These are phyloP conservation scores for Drosophila kanekoi DNA, from an alignment of 2,888 invertebrate species.

Conservation along the genomic window DNA sequence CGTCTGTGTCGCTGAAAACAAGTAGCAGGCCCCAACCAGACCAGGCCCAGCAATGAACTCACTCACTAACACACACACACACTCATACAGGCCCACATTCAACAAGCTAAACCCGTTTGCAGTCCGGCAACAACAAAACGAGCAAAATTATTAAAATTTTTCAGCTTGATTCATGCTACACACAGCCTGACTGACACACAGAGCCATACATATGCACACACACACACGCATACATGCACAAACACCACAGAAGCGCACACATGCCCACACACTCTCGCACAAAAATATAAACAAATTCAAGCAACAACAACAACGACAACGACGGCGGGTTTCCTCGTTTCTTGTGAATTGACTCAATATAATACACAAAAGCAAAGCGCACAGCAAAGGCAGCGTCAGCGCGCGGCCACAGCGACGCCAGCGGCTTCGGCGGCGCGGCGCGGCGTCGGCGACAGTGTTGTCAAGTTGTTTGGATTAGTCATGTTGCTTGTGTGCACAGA, in stretches of 20 bases:
- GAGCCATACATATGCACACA: constrained; percentile 9
- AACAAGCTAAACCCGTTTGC: constrained; percentile 77
- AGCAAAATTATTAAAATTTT: constrained; percentile 75
- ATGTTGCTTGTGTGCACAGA: constrained; percentile 49
- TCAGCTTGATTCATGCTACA: constrained; percentile 73
- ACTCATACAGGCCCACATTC: constrained; percentile 33
- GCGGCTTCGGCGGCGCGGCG: constrained; percentile 42
- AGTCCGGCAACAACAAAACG: constrained; percentile 48
- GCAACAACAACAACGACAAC: constrained; percentile 46
- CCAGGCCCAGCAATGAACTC: constrained; percentile 33
- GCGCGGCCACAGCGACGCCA: constrained; percentile 39
- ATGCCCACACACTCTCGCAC: constrained; percentile 29
- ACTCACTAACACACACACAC: constrained; percentile 28
- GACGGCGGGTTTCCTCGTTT: constrained; percentile 83
- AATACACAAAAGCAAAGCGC: constrained; percentile 61
- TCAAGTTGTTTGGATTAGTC: constrained; percentile 78
- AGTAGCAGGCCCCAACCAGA: constrained; percentile 62
- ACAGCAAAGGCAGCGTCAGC: constrained; percentile 49
- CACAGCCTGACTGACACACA: constrained; percentile 31
- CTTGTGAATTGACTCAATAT: constrained; percentile 80
- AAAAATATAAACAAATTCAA: constrained; percentile 57
- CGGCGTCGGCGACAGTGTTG: constrained; percentile 65
- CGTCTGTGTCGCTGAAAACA: constrained; percentile 62
- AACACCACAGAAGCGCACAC: constrained; percentile 1
- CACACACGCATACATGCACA: constrained; percentile 21